Conservation (phyloP, 92 coral and sea anemone species). For the Paragorgia papillata region DNA sequence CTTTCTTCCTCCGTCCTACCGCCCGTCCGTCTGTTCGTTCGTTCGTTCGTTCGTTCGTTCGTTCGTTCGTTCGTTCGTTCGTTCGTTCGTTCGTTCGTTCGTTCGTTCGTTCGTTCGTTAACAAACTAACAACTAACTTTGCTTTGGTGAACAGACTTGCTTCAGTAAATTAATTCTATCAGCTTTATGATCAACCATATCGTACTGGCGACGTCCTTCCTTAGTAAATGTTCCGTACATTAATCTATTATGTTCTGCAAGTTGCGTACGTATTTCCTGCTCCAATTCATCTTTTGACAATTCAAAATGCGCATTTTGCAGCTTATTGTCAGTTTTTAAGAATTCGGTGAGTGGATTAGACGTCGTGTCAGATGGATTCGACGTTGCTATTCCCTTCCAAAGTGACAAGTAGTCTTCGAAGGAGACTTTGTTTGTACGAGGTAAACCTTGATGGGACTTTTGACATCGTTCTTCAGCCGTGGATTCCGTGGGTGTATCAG, state of each 20-base stretch:
- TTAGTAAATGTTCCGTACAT: conserved; percentile 91
- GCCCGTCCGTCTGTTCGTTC: too few species aligned
- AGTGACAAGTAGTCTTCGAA: conserved; percentile 89
- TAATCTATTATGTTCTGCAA: conserved; percentile 79
- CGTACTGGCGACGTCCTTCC: conserved; percentile 43
- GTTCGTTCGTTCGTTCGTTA: not conserved
- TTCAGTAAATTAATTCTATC: conserved; percentile 72
- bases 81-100: not conserved
- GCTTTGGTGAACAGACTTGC: conserved; percentile 82
- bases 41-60: not conserved
- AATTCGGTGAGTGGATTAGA: conserved; percentile 73
- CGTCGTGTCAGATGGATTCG: conserved; percentile 65
- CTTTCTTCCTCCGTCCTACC: too few species aligned
- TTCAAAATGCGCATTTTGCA: conserved; percentile 96
- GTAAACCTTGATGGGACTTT: conserved; percentile 8
- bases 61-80: not conserved
- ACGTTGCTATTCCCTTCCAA: conserved; percentile 99
- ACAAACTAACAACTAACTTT: not conserved
- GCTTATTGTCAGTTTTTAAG: conserved; percentile 70
- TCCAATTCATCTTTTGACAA: conserved; percentile 79
- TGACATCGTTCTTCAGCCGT: conserved; percentile 24
- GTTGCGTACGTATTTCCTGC: conserved; percentile 82
- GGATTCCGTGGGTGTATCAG: conserved; percentile 46
- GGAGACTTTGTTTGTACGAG: conserved; percentile 61
- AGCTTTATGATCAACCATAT: conserved; percentile 57